Percentiles rank a stretch among this genome's conserved stretches.
Evolutionary conservation across 2,113 vertebrate species (phyloP).

Genomic region (Peromyscus polionotus): DNA sequence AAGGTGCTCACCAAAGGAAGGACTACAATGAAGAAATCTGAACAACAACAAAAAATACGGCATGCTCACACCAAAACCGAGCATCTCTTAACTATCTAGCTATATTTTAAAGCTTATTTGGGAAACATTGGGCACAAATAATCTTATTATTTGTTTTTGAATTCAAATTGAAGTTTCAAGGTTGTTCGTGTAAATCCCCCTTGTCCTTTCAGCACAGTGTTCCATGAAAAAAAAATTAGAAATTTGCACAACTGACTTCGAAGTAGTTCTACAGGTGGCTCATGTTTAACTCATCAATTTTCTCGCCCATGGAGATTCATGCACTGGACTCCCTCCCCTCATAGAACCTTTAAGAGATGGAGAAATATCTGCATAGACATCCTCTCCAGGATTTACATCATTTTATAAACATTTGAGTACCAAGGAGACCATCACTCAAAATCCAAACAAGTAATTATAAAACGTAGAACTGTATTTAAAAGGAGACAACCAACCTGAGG

Average conservation of each 20-base stretch:
- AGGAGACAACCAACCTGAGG: constrained; percentile 46
- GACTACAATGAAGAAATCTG: not conserved
- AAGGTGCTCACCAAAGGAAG: constrained; percentile 53
- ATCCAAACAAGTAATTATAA: constrained; percentile 76
- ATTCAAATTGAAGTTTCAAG: constrained; percentile 41
- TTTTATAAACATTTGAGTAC: constrained; percentile 76
- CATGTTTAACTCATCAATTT: constrained; percentile 18
- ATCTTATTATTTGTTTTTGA: not conserved
- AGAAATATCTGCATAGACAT: constrained; percentile 73
- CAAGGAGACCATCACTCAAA: constrained; percentile 76
- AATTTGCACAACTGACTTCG: constrained; percentile 5
- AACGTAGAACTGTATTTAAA: not conserved
- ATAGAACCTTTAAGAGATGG: constrained; percentile 35
- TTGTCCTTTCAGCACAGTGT: constrained; percentile 28
- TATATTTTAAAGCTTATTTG: constrained; percentile 12
- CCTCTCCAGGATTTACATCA: constrained; percentile 66
- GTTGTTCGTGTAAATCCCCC: not conserved
- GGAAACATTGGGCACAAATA: not conserved
- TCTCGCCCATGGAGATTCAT: not conserved
- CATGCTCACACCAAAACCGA: not conserved
- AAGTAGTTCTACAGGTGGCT: not conserved
- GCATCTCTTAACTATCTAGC: not conserved
- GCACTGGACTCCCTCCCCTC: not conserved
- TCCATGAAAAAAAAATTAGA: not conserved
- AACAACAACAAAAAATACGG: not conserved